These are phyloP conservation scores for Xyrichtys novacula DNA, from an alignment of 2,797 vertebrate genomes.

Conservation along the genomic window DNA sequence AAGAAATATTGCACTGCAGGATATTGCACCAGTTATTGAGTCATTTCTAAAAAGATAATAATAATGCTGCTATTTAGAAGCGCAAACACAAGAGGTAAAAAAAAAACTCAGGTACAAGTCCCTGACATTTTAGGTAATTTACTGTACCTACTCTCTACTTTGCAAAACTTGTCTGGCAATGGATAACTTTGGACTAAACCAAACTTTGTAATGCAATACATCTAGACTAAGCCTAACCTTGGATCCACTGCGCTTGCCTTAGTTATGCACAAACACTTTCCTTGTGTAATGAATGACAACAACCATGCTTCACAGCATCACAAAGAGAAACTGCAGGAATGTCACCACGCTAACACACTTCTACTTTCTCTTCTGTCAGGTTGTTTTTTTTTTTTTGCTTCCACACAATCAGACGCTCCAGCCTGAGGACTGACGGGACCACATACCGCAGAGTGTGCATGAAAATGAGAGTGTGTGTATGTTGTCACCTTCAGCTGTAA, in stretches of 20 bases:
- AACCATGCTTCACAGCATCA: neutral
- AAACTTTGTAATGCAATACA: neutral
- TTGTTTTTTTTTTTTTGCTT: conserved; percentile 7
- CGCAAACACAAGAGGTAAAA: neutral
- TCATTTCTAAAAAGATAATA: neutral
- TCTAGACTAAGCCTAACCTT: neutral
- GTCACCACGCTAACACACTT: conserved; percentile 4
- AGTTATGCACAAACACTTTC: neutral
- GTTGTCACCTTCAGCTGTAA: conserved; percentile 74
- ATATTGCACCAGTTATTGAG: neutral
- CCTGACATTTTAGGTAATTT: neutral
- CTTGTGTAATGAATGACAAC: neutral
- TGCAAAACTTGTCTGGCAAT: neutral
- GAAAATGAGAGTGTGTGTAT: conserved; percentile 35
- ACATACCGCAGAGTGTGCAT: conserved; percentile 28
- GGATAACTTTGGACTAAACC: neutral
- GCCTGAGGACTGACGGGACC: conserved; percentile 13
- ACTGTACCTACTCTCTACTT: too few relatives aligned
- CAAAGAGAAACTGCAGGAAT: conserved; percentile 31
- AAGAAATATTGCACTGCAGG: too few relatives aligned
- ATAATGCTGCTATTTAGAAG: neutral
- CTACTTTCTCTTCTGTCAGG: conserved; percentile 34
- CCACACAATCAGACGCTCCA: conserved; percentile 15
- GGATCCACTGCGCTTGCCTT: neutral
- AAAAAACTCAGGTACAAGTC: neutral